phyloP scores from a whole-genome alignment of 2,888 invertebrate genomes.

The Drosophila setosimentum region DNA sequence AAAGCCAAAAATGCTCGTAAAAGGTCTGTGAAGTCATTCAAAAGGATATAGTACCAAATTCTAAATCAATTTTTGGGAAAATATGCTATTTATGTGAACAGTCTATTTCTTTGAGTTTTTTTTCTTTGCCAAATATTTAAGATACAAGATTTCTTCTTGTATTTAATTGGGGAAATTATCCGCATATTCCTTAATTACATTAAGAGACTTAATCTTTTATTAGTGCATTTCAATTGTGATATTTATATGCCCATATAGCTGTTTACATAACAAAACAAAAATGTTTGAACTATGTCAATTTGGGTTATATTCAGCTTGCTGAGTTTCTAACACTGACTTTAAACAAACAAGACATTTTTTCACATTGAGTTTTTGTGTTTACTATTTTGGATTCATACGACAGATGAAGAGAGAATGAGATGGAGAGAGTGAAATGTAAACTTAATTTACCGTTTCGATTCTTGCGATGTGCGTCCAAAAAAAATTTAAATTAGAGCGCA shows the following conservation, averaged over 20 bases:
- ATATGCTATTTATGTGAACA: background rate
- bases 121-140: background rate
- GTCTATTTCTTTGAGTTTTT: background rate
- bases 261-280: background rate
- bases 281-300: background rate
- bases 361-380: conserved; percentile 2
- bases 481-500: conserved; percentile 25
- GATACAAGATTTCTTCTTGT: background rate
- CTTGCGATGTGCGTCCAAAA: conserved; percentile 19
- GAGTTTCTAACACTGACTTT: background rate
- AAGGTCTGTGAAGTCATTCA: background rate
- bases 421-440: conserved; percentile 22
- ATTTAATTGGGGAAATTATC: background rate
- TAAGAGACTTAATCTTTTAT: background rate
- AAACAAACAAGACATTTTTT: conserved; percentile 4
- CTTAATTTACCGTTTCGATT: conserved; percentile 52
- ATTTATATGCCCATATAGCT: background rate
- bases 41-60: background rate
- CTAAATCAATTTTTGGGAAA: too few relatives aligned
- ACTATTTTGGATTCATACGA: conserved; percentile 7
- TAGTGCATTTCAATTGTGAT: background rate
- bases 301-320: background rate
- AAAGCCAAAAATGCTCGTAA: background rate
- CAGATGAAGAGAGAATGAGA: conserved; percentile 10
- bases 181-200: background rate